Evolutionary conservation across 2,113 vertebrate species (phyloP).

Genomic region (Riparia riparia): DNA sequence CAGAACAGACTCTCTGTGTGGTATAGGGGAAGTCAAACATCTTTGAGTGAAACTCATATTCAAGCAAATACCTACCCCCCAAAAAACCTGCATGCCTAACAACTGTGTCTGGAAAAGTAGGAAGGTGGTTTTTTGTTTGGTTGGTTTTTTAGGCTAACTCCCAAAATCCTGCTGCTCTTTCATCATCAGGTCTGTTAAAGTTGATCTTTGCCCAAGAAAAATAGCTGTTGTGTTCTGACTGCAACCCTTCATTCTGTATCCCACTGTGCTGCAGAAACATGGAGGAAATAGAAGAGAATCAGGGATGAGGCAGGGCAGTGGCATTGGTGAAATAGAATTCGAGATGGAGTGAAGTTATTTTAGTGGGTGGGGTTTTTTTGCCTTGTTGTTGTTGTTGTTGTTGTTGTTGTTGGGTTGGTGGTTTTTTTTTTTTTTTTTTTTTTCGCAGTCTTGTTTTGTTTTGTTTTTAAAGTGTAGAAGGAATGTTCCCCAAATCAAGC

Average conservation of each 20-base stretch:
- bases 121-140: neutral
- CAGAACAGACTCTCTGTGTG: neutral
- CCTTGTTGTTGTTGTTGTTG: too few species aligned
- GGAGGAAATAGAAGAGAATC: neutral
- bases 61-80: neutral
- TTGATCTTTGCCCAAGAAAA: accelerated
- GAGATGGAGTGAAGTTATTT: neutral
- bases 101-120: neutral
- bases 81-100: neutral
- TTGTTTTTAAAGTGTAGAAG: neutral
- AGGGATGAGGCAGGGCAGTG: neutral
- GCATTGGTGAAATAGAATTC: neutral
- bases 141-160: neutral
- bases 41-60: neutral
- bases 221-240: neutral
- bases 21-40: neutral
- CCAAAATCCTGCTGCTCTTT: neutral
- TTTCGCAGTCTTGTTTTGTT: neutral
- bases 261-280: neutral
- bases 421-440: too few species aligned
- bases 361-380: too few species aligned
- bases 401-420: too few species aligned
- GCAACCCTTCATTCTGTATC: neutral
- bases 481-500: neutral
- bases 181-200: neutral